Evolutionary conservation across 2,113 vertebrate species (phyloP).

Genomic region (Chionodraco myersi): DNA sequence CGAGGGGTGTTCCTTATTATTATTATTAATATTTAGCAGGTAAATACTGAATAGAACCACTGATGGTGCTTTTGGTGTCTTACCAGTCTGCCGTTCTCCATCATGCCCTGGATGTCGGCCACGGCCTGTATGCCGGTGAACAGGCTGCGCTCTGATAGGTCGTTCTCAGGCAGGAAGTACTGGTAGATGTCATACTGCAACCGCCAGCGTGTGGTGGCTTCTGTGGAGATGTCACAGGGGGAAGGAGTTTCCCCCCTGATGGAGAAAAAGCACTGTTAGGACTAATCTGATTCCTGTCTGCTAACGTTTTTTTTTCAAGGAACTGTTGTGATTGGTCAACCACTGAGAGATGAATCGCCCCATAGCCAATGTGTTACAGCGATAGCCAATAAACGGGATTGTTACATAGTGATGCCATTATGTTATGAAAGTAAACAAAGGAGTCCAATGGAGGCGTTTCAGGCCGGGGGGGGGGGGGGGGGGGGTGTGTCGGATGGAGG

Average conservation of each 20-base stretch:
- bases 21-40: not conserved
- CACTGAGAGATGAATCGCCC: too few species aligned
- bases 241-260: conserved; percentile 83
- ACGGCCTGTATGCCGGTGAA: conserved; percentile 85
- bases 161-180: conserved; percentile 91
- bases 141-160: conserved; percentile 85
- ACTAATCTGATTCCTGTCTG: not conserved
- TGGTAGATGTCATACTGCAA: conserved; percentile 92
- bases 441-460: too few species aligned
- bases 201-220: conserved; percentile 82
- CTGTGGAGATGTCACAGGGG: conserved; percentile 78
- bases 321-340: too few species aligned
- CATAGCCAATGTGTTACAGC: too few species aligned
- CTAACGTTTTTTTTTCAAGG: too few species aligned
- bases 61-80: conserved; percentile 5
- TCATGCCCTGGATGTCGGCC: conserved; percentile 79
- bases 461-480: too few species aligned
- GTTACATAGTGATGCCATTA: too few species aligned
- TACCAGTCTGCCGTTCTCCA: conserved; percentile 84
- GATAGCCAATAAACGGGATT: too few species aligned
- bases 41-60: not conserved
- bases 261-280: not conserved
- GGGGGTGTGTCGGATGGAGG: too few species aligned
- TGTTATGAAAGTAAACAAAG: too few species aligned
- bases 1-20: too few species aligned